A percentile compares a stretch with the other conserved stretches of the same genome.
These are phyloP conservation scores for Linnaemya tessellans DNA, from an alignment of 2,888 invertebrate species.

Conservation along the genomic window DNA sequence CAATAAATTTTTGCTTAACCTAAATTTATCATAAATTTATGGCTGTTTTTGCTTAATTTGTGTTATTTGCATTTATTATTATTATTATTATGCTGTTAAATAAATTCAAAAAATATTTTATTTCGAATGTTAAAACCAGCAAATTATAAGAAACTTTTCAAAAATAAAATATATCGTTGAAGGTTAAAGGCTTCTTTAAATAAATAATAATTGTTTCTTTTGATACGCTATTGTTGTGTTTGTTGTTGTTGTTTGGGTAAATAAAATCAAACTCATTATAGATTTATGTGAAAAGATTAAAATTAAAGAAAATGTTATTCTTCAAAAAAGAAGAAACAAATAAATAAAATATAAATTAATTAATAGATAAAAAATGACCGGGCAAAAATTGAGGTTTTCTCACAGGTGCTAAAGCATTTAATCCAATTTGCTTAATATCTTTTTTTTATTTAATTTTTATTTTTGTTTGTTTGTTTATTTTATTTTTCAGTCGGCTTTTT, in stretches of 20 bases:
- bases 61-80: constrained; percentile 4
- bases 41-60: not conserved
- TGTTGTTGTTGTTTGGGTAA: not conserved
- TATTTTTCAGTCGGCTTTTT: not conserved
- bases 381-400: constrained; percentile 11
- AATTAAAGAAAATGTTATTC: not conserved
- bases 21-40: constrained; percentile 36
- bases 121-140: not conserved
- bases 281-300: constrained; percentile 27
- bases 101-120: constrained; percentile 3
- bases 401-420: constrained; percentile 36
- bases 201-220: not conserved
- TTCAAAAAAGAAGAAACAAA: no score
- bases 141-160: not conserved
- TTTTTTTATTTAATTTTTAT: no score
- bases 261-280: not conserved
- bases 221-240: not conserved
- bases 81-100: not conserved
- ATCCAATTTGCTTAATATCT: constrained; percentile 13
- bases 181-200: constrained; percentile 10
- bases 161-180: not conserved
- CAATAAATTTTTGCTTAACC: constrained; percentile 6
- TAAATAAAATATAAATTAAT: constrained; percentile 16
- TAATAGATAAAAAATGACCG: constrained; percentile 23
- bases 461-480: constrained; percentile 10